Conservation (phyloP, 2,888 invertebrate genomes). For the Eristalinus sepulchralis region DNA sequence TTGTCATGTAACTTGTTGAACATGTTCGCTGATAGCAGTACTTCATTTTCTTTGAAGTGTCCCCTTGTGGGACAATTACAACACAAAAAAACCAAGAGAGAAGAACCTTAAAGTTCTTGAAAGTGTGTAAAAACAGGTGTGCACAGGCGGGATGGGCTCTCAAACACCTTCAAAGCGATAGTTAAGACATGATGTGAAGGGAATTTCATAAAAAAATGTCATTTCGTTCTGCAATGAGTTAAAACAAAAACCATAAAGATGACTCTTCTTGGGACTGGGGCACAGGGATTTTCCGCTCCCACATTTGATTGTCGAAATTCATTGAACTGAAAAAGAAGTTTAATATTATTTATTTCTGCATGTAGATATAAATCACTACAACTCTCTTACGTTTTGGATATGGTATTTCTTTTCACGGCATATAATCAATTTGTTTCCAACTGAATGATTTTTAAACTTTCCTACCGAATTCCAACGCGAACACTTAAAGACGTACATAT, state of each 20-base stretch:
- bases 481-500: constrained; percentile 16
- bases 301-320: background rate
- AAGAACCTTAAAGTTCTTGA: too few relatives aligned
- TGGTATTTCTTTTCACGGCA: background rate
- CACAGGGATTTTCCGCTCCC: background rate
- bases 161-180: too few relatives aligned
- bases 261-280: too few relatives aligned
- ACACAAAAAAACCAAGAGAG: too few relatives aligned
- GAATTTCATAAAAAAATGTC: too few relatives aligned
- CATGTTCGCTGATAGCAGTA: background rate
- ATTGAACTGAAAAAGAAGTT: background rate
- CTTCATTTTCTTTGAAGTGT: background rate
- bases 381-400: constrained; percentile 12
- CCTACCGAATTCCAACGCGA: constrained; percentile 12
- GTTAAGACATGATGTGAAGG: too few relatives aligned
- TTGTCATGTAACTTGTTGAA: background rate
- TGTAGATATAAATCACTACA: background rate
- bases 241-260: too few relatives aligned
- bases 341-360: background rate
- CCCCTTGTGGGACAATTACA: too few relatives aligned
- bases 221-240: too few relatives aligned
- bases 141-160: too few relatives aligned
- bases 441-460: constrained; percentile 50
- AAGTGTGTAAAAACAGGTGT: too few relatives aligned
- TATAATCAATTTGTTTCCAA: constrained; percentile 47